A percentile compares a stretch with the other conserved stretches of the same genome.
Evolutionary conservation across 2,888 invertebrate genomes (phyloP).

Genomic region (Cataglyphis rosenhaueri): DNA sequence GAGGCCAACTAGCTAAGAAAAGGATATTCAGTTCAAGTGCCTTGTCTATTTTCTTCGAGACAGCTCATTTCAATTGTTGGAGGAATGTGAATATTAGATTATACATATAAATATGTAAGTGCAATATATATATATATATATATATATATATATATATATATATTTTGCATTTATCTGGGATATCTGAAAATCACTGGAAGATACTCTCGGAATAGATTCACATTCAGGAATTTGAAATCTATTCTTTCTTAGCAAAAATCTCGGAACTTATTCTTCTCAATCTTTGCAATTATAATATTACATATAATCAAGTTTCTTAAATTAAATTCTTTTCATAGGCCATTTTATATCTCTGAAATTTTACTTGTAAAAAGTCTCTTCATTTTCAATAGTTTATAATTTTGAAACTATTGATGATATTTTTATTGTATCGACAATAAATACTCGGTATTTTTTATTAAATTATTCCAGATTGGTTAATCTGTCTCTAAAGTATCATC

Average conservation of each 20-base stretch:
- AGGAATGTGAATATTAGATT: constrained; percentile 84
- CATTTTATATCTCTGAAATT: neutral
- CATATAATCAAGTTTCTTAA: neutral
- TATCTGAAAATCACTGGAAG: constrained; percentile 37
- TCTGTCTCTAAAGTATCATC: constrained; percentile 27
- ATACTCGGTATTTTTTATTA: neutral
- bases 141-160: constrained; percentile 68
- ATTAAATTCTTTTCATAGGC: neutral
- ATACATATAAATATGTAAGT: constrained; percentile 71
- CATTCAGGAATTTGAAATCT: neutral
- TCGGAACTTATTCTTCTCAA: neutral
- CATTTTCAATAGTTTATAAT: neutral
- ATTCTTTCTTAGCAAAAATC: neutral
- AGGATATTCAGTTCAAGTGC: constrained; percentile 84
- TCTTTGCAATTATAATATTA: constrained; percentile 1
- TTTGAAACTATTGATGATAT: constrained; percentile 6
- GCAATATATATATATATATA: constrained; percentile 70
- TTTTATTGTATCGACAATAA: neutral
- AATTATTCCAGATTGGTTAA: constrained; percentile 16
- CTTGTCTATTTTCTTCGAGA: constrained; percentile 85
- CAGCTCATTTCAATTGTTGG: constrained; percentile 85
- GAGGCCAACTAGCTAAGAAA: constrained; percentile 84
- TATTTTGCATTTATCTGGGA: constrained; percentile 52
- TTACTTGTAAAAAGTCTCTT: neutral
- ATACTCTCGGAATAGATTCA: constrained; percentile 22